phyloP scores from a whole-genome alignment of 1,140 invertebrate species.

The Calosoma granatense region DNA sequence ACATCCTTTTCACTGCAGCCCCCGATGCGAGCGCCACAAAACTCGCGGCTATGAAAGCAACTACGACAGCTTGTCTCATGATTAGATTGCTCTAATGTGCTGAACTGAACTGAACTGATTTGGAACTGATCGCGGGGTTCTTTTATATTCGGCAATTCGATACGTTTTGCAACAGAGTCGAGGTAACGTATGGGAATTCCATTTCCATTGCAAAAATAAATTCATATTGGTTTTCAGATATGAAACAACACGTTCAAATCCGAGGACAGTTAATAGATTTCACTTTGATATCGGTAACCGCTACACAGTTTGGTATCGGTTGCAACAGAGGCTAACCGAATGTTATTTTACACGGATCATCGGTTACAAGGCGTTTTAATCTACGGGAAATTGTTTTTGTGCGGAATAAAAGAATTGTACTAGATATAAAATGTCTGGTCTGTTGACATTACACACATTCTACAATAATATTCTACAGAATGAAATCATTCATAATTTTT shows the following conservation, averaged over 20 bases:
- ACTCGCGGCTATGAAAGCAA: not conserved
- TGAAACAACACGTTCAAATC: not conserved
- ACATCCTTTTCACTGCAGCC: not conserved
- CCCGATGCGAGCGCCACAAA: not conserved
- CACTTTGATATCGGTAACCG: not conserved
- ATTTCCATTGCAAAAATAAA: not conserved
- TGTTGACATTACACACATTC: no score
- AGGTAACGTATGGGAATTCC: not conserved
- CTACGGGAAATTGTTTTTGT: not conserved
- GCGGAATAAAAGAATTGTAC: not conserved
- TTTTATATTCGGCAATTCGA: not conserved
- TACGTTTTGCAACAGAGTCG: not conserved
- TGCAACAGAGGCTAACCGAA: no score
- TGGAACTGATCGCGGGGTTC: not conserved
- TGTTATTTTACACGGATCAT: slow-evolving; percentile 2
- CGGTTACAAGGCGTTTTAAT: not conserved
- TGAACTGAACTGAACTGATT: not conserved
- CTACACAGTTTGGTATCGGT: no score
- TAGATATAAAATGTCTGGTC: no score
- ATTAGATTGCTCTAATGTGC: not conserved
- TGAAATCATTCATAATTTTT: no score
- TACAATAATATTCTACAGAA: no score
- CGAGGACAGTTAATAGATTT: slow-evolving; percentile 4
- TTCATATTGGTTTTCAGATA: not conserved
- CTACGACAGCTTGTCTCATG: not conserved